phyloP scores from a whole-genome alignment of 2,113 vertebrate genomes.

The Leptodactylus fuscus region DNA sequence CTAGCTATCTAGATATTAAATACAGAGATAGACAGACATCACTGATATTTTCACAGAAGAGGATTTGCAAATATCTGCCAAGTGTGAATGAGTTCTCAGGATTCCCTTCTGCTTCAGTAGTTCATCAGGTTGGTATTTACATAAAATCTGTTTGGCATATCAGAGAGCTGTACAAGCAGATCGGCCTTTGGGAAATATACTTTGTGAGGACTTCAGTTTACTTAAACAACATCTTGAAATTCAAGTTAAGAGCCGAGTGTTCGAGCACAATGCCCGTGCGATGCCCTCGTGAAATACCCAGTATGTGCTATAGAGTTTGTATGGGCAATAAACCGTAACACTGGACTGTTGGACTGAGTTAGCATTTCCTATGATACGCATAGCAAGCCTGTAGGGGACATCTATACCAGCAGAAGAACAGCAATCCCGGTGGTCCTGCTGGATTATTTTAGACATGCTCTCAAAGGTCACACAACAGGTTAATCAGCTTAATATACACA shows the following conservation, averaged over 20 bases:
- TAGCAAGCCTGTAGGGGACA: constrained; percentile 66
- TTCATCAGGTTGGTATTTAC: too few species aligned
- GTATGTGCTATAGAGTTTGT: too few species aligned
- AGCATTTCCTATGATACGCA: constrained; percentile 65
- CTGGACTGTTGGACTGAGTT: constrained; percentile 67
- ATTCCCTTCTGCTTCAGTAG: too few species aligned
- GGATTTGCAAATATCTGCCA: too few species aligned
- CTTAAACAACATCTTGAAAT: constrained; percentile 34
- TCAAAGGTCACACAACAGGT: constrained; percentile 66
- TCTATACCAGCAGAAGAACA: constrained; percentile 70
- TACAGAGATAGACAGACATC: too few species aligned
- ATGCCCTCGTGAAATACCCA: constrained; percentile 48
- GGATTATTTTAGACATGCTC: constrained; percentile 66
- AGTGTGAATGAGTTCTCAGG: too few species aligned
- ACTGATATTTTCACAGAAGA: too few species aligned
- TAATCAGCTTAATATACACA: constrained; percentile 68
- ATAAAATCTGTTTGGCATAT: too few species aligned
- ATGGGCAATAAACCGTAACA: too few species aligned
- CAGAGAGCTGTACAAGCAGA: too few species aligned
- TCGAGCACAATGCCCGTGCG: neutral
- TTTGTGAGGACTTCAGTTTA: constrained; percentile 1
- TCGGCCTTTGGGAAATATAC: neutral
- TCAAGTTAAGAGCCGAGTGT: too few species aligned
- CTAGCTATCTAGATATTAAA: too few species aligned
- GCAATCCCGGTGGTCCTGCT: constrained; percentile 70